Percentiles rank a stretch among this genome's conserved stretches.
These are phyloP conservation scores for Cephus rjabovi DNA, from an alignment of 2,888 invertebrate species.

Conservation along the genomic window DNA sequence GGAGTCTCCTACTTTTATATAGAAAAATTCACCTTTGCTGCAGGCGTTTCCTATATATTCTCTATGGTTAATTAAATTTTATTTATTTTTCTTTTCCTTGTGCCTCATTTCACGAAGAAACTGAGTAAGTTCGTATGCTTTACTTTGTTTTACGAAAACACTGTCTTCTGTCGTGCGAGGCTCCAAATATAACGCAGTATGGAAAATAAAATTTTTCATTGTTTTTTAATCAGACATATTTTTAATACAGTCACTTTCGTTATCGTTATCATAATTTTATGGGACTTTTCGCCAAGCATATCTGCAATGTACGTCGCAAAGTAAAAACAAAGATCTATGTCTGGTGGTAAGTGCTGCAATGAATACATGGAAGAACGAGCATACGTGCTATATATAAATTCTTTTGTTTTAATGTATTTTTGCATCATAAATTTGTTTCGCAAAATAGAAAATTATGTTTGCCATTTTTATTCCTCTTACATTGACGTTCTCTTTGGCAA, in stretches of 20 bases:
- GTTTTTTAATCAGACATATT: neutral
- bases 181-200: neutral
- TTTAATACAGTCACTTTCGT: neutral
- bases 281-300: neutral
- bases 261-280: neutral
- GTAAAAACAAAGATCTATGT: neutral
- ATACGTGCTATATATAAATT: neutral
- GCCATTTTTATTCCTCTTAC: neutral
- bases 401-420: too few relatives aligned
- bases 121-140: too few relatives aligned
- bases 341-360: neutral
- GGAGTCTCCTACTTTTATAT: neutral
- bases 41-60: neutral
- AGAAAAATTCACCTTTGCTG: neutral
- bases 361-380: neutral
- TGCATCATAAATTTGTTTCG: neutral
- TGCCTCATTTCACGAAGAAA: neutral
- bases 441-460: neutral
- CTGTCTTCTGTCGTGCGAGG: neutral
- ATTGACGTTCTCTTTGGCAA: too few relatives aligned
- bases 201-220: neutral
- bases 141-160: neutral
- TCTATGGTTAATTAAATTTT: neutral
- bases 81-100: neutral
- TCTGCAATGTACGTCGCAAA: neutral